phyloP scores from a whole-genome alignment of 2,888 invertebrate genomes.

The Polymixis lichenea region DNA sequence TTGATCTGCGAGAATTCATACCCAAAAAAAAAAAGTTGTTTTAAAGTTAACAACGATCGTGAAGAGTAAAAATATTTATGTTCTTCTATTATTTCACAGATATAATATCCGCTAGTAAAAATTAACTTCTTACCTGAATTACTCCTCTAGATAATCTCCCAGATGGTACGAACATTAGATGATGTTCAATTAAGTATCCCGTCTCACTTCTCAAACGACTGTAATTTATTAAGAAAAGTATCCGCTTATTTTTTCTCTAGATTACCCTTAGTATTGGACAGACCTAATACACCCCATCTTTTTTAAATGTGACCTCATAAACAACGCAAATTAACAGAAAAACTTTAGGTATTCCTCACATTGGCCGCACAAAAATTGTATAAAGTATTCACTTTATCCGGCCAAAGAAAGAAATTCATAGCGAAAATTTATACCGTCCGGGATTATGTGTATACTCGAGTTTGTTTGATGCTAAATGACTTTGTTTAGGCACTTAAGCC shows the following conservation, averaged over 20 bases:
- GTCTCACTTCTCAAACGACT: constrained; percentile 39
- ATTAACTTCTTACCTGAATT: constrained; percentile 8
- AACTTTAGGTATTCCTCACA: constrained; percentile 26
- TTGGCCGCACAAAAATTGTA: constrained; percentile 51
- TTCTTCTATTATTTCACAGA: not conserved
- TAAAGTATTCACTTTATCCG: constrained; percentile 56
- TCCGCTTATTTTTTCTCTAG: constrained; percentile 3
- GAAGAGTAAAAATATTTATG: not conserved
- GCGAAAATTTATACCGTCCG: constrained; percentile 71
- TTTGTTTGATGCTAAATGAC: constrained; percentile 77
- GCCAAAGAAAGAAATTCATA: constrained; percentile 68
- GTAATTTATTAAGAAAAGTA: constrained; percentile 36
- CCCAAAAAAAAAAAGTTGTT: no score
- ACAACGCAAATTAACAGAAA: constrained; percentile 54
- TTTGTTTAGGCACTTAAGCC: constrained; percentile 77
- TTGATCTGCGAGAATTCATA: no score
- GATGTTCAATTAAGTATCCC: constrained; percentile 39
- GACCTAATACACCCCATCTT: constrained; percentile 28
- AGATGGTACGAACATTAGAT: constrained; percentile 39
- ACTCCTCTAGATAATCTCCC: constrained; percentile 21
- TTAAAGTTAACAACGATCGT: not conserved
- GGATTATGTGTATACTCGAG: constrained; percentile 66
- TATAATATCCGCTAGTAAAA: not conserved
- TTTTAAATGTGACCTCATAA: constrained; percentile 42
- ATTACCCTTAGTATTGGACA: constrained; percentile 27